A percentile compares a stretch with the other conserved stretches of the same genome.
Evolutionary conservation across 2,888 invertebrate genomes (phyloP).

Genomic region (Orthosia gracilis): DNA sequence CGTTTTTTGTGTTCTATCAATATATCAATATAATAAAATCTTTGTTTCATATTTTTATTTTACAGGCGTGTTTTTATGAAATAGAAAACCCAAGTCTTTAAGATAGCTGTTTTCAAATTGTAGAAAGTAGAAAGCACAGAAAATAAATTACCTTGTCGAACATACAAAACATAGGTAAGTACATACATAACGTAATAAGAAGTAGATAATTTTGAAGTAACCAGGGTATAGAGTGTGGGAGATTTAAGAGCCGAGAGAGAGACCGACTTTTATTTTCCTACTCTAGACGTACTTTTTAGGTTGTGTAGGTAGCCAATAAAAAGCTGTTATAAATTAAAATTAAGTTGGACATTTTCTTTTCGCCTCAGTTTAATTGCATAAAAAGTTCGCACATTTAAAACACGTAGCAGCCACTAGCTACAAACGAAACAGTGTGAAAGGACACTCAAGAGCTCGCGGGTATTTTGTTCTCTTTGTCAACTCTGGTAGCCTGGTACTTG

Average conservation of each 20-base stretch:
- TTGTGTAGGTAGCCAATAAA: not conserved
- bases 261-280: not conserved
- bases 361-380: slow-evolving; percentile 12
- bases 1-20: no score
- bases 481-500: slow-evolving; percentile 78
- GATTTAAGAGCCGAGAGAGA: not conserved
- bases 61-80: not conserved
- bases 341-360: slow-evolving; percentile 12
- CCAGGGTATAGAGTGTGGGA: not conserved
- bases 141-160: not conserved
- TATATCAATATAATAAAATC: not conserved
- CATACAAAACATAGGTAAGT: no score
- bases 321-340: not conserved
- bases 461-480: slow-evolving; percentile 80
- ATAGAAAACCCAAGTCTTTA: not conserved
- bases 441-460: slow-evolving; percentile 77
- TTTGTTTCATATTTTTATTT: not conserved
- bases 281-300: not conserved
- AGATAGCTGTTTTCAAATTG: not conserved
- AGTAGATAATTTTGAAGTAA: not conserved
- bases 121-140: not conserved
- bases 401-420: slow-evolving; percentile 56
- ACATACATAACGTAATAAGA: no score
- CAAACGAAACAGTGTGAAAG: slow-evolving; percentile 74
- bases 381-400: slow-evolving; percentile 38